Percentiles rank a stretch among this genome's conserved stretches.
These are phyloP conservation scores for Falco columbarius DNA, from an alignment of 2,797 vertebrate species.

Conservation along the genomic window DNA sequence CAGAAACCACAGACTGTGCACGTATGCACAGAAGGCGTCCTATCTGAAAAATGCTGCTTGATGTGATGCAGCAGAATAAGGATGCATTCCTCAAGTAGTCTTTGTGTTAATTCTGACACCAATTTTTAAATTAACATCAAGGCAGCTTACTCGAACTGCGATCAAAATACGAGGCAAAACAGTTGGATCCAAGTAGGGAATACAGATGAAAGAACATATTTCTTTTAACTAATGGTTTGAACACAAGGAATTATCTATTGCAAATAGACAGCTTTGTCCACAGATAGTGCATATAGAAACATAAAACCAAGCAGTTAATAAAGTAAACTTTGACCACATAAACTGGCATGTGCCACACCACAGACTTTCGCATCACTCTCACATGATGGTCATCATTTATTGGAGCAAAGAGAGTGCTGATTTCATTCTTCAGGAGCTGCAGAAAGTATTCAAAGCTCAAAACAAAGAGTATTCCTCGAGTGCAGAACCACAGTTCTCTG, in stretches of 20 bases:
- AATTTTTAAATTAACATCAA: constrained; percentile 9
- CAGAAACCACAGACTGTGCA: background rate
- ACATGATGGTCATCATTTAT: background rate
- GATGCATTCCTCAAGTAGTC: rapidly evolving
- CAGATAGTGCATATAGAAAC: rapidly evolving
- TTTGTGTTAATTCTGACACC: background rate
- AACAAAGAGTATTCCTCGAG: background rate
- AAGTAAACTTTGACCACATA: constrained; percentile 40
- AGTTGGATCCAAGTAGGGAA: background rate
- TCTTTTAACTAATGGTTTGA: background rate
- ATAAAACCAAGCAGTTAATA: background rate
- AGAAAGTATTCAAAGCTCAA: background rate
- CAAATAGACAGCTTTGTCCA: background rate
- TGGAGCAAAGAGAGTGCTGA: rapidly evolving
- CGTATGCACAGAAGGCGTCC: rapidly evolving
- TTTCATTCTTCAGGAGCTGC: background rate
- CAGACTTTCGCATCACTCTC: background rate
- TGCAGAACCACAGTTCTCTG: background rate
- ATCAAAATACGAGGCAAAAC: background rate
- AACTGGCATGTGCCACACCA: background rate
- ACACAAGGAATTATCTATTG: background rate
- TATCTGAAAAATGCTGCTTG: background rate
- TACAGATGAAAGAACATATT: background rate
- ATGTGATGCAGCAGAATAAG: background rate
- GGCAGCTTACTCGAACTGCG: background rate